A percentile compares a stretch with the other conserved stretches of the same genome.
These are phyloP conservation scores for Thaumetopoea pityocampa DNA, from an alignment of 1,140 invertebrate genomes.

Conservation along the genomic window DNA sequence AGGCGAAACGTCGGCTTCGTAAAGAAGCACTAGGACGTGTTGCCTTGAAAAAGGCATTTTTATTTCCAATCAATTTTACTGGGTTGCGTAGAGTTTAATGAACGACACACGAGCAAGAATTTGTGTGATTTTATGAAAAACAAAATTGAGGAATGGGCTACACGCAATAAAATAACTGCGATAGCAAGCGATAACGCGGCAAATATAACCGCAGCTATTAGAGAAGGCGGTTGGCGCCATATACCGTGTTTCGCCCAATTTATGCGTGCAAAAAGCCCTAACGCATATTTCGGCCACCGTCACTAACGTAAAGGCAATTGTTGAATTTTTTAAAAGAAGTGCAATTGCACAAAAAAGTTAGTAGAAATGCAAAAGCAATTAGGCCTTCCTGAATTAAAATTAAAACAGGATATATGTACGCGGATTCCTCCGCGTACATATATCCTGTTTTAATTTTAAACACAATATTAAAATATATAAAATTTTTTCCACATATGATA, in stretches of 20 bases:
- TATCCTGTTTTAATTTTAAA: no score
- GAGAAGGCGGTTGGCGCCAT: constrained; percentile 2
- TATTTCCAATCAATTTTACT: constrained; percentile 19
- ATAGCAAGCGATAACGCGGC: constrained; percentile 11
- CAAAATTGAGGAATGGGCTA: neutral
- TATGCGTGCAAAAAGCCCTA: neutral
- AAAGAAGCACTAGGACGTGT: no score
- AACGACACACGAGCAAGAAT: constrained; percentile 6
- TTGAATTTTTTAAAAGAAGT: constrained; percentile 8
- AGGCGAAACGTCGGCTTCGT: no score
- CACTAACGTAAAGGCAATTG: constrained; percentile 5
- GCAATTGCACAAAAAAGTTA: neutral
- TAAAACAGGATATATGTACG: neutral
- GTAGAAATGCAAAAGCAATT: neutral
- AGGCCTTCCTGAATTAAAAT: neutral
- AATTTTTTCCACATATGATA: neutral
- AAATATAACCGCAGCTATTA: constrained; percentile 9
- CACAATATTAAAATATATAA: no score
- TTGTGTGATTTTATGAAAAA: constrained; percentile 11
- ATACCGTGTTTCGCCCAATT: constrained; percentile 8
- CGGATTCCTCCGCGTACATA: neutral
- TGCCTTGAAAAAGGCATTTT: no score
- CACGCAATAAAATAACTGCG: constrained; percentile 12
- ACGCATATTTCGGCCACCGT: neutral
- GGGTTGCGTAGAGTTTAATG: constrained; percentile 7